phyloP scores from a whole-genome alignment of 1,140 invertebrate genomes.

The Heterodera carotae region DNA sequence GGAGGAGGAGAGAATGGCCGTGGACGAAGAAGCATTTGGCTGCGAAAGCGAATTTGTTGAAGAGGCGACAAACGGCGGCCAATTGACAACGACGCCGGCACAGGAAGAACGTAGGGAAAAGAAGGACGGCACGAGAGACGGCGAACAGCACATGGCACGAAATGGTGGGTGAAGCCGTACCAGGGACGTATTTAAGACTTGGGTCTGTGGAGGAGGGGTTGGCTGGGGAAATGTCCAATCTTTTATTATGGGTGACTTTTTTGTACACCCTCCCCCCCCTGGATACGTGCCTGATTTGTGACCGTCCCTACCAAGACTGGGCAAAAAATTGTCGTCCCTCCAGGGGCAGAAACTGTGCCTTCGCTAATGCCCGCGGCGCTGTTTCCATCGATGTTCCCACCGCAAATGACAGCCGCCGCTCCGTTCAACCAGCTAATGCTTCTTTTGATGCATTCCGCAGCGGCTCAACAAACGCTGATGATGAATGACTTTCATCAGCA shows the following conservation, averaged over 20 bases:
- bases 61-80: background rate
- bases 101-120: slow-evolving; percentile 10
- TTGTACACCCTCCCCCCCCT: no score
- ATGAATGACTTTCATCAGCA: background rate
- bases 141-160: slow-evolving; percentile 1
- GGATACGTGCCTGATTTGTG: no score
- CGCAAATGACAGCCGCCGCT: slow-evolving; percentile 3
- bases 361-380: slow-evolving; percentile 8
- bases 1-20: slow-evolving; percentile 8
- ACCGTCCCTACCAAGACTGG: no score
- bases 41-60: background rate
- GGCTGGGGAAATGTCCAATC: no score
- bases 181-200: no score
- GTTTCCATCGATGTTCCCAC: background rate
- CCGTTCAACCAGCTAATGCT: slow-evolving; percentile 44
- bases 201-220: no score
- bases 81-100: background rate
- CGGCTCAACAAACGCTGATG: slow-evolving; percentile 21
- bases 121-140: background rate
- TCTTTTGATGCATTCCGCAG: slow-evolving; percentile 28
- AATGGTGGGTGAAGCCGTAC: background rate
- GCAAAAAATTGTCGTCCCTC: background rate
- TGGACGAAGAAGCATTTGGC: slow-evolving; percentile 17
- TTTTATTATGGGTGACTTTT: no score
- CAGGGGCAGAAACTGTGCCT: background rate